phyloP scores from a whole-genome alignment of 2,797 vertebrate genomes.

The Thaleichthys pacificus region DNA sequence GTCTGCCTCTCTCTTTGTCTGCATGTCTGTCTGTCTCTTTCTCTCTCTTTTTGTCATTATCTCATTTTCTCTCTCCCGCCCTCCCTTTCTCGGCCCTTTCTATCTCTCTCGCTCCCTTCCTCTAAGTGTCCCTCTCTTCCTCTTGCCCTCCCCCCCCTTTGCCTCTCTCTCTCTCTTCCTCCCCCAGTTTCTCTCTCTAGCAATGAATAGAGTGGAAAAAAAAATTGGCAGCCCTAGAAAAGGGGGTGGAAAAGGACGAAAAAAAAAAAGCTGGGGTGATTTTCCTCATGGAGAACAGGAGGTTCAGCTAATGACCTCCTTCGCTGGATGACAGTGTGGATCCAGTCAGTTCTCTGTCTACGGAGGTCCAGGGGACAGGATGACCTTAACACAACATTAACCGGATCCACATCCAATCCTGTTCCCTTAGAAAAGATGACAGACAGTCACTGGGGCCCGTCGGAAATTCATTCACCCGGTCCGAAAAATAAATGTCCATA shows the following conservation, averaged over 20 bases:
- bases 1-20: too few species aligned
- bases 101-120: neutral
- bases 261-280: slow-evolving; percentile 18
- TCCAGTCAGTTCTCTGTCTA: slow-evolving; percentile 17
- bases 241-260: slow-evolving; percentile 16
- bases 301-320: slow-evolving; percentile 30
- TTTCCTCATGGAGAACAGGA: slow-evolving; percentile 18
- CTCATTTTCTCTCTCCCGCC: too few species aligned
- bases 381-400: slow-evolving; percentile 52
- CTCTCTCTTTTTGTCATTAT: too few species aligned
- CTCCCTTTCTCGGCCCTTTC: too few species aligned
- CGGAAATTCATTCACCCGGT: slow-evolving; percentile 4
- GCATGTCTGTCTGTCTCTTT: too few species aligned
- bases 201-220: slow-evolving; percentile 13
- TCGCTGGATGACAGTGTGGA: slow-evolving; percentile 28
- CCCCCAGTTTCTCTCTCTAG: slow-evolving; percentile 25
- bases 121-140: neutral
- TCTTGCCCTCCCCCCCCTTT: slow-evolving; percentile 16
- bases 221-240: neutral
- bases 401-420: slow-evolving; percentile 39
- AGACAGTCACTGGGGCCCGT: slow-evolving; percentile 2
- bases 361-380: slow-evolving; percentile 15
- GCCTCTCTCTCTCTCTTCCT: slow-evolving; percentile 17
- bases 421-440: slow-evolving; percentile 33
- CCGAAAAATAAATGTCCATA: slow-evolving; percentile 32